Percentiles rank a stretch among this genome's conserved stretches.
These are phyloP conservation scores for Procambarus clarkii DNA, from an alignment of 1,140 invertebrate genomes.

Conservation along the genomic window DNA sequence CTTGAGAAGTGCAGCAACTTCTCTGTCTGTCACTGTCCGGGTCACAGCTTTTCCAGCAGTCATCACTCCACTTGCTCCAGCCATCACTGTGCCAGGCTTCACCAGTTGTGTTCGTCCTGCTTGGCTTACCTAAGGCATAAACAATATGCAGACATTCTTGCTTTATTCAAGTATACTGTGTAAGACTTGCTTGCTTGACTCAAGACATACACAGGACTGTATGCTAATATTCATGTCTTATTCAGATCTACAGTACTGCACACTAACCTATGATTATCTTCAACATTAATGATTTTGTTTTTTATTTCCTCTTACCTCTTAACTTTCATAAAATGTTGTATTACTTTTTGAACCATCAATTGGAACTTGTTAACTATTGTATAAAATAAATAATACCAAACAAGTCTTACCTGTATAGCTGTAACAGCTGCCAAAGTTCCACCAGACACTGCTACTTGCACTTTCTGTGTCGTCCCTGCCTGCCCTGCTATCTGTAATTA, in stretches of 20 bases:
- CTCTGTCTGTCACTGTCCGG: conserved; percentile 80
- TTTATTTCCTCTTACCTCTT: no score
- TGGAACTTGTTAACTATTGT: no score
- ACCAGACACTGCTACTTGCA: conserved; percentile 67
- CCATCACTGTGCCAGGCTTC: conserved; percentile 62
- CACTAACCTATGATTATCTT: neutral
- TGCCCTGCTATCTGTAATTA: conserved; percentile 54
- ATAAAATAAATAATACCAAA: neutral
- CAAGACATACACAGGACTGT: no score
- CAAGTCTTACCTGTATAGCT: conserved; percentile 73
- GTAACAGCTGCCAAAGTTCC: conserved; percentile 70
- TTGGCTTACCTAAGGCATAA: conserved; percentile 50
- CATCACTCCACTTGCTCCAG: conserved; percentile 57
- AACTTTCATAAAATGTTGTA: no score
- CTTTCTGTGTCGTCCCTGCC: conserved; percentile 67
- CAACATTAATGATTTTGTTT: no score
- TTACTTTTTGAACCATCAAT: no score
- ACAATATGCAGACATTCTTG: neutral
- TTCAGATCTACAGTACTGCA: no score
- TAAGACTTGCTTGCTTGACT: no score
- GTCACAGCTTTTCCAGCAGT: conserved; percentile 76
- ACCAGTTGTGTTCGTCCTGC: conserved; percentile 64
- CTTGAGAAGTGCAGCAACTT: conserved; percentile 83
- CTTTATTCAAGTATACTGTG: neutral
- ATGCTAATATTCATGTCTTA: no score